phyloP scores from a whole-genome alignment of 2,113 vertebrate species.

The Passer montanus region DNA sequence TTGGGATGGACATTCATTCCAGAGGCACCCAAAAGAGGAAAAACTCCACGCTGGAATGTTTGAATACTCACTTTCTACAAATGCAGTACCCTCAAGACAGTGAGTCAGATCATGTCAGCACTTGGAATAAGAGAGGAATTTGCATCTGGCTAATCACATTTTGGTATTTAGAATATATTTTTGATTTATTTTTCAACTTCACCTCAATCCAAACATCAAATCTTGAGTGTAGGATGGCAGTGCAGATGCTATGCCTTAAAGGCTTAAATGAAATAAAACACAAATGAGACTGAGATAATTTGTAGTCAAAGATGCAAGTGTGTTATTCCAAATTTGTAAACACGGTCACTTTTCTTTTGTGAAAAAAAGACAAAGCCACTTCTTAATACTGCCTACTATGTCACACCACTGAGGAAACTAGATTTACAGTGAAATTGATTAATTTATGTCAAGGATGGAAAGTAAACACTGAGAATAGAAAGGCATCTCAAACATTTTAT shows the following conservation, averaged over 20 bases:
- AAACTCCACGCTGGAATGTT: accelerated
- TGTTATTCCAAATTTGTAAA: background rate
- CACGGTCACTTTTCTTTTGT: background rate
- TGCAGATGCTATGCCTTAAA: background rate
- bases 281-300: background rate
- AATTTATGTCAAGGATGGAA: background rate
- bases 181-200: background rate
- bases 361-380: background rate
- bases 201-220: background rate
- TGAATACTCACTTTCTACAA: background rate
- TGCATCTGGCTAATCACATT: background rate
- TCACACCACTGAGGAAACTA: background rate
- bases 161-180: background rate
- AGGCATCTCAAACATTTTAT: background rate
- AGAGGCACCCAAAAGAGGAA: background rate
- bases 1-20: background rate
- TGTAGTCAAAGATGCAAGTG: background rate
- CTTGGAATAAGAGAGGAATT: background rate
- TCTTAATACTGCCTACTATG: background rate
- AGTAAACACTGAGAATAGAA: background rate
- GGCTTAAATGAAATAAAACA: background rate
- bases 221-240: background rate
- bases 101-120: background rate
- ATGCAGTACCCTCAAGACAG: background rate
- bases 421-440: background rate